Conservation (phyloP, 2,888 invertebrate genomes). For the Caenorhabditis sp. region DNA sequence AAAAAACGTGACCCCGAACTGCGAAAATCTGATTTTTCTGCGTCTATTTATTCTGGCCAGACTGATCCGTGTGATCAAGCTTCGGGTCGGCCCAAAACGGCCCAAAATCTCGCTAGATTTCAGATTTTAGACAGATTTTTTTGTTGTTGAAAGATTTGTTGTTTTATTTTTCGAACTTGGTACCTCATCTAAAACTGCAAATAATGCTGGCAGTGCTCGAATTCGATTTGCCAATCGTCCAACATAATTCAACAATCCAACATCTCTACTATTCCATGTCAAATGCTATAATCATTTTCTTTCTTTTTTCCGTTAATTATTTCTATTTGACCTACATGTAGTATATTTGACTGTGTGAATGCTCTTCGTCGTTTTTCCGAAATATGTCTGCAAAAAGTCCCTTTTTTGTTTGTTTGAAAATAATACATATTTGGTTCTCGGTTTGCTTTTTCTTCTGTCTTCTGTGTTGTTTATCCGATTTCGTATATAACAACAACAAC, state of each 20-base stretch:
- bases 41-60: too few species aligned
- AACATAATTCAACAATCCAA: conserved; percentile 63
- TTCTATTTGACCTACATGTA: conserved; percentile 48
- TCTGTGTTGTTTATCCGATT: conserved; percentile 3
- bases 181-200: conserved; percentile 68
- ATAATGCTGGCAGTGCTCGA: conserved; percentile 68
- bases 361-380: conserved; percentile 56
- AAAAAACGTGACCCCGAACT: too few species aligned
- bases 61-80: too few species aligned
- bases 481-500: neutral
- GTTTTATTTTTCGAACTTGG: too few species aligned
- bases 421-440: too few species aligned
- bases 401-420: too few species aligned
- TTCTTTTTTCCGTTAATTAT: neutral
- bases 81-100: too few species aligned
- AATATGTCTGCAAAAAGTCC: conserved; percentile 46
- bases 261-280: conserved; percentile 59
- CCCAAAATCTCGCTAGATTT: too few species aligned
- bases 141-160: too few species aligned
- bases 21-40: too few species aligned
- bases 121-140: too few species aligned
- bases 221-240: conserved; percentile 60
- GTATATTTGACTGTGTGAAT: conserved; percentile 53
- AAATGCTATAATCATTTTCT: conserved; percentile 34
- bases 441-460: neutral